Percentiles rank a stretch among this genome's conserved stretches.
These are phyloP conservation scores for Amazonetta brasiliensis DNA, from an alignment of 2,797 vertebrate species.

Conservation along the genomic window DNA sequence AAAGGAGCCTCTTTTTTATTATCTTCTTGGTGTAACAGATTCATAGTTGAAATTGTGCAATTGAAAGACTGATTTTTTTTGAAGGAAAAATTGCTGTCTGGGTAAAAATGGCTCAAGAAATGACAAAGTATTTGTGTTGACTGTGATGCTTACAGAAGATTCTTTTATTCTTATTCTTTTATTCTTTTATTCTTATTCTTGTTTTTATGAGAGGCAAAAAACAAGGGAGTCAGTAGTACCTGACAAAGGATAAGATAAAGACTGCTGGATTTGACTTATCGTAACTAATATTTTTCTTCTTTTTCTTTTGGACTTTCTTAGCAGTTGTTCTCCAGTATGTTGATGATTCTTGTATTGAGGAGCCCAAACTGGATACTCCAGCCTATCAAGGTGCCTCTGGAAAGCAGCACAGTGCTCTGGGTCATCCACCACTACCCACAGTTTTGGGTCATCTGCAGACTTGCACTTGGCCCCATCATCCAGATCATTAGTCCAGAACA, in stretches of 20 bases:
- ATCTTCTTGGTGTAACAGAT: neutral
- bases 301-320: neutral
- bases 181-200: no score
- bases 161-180: no score
- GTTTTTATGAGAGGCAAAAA: no score
- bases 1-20: accelerated
- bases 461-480: neutral
- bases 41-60: neutral
- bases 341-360: neutral
- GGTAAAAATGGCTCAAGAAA: neutral
- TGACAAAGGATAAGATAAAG: neutral
- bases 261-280: neutral
- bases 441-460: neutral
- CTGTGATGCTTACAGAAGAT: neutral
- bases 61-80: neutral
- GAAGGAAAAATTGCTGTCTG: neutral
- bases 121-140: neutral
- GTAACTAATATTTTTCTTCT: neutral
- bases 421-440: neutral
- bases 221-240: neutral
- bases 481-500: neutral
- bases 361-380: no score
- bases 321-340: neutral
- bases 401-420: neutral
- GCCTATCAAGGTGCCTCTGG: neutral